Evolutionary conservation across 2,888 invertebrate species (phyloP).

Genomic region (Morpho achilles): DNA sequence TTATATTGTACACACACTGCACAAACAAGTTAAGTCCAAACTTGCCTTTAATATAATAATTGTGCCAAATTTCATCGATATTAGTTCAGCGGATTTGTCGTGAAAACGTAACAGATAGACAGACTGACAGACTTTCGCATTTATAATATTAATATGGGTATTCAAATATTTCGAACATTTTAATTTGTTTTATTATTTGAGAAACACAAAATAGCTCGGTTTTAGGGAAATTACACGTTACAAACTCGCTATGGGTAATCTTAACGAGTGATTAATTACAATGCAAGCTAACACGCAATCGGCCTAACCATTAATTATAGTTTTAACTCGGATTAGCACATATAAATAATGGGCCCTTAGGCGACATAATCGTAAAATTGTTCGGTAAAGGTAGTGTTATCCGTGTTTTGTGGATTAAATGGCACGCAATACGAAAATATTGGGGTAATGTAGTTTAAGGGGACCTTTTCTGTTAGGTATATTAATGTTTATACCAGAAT

Average conservation of each 20-base stretch:
- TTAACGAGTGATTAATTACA: conserved; percentile 46
- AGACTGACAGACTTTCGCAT: too few species aligned
- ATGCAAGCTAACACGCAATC: conserved; percentile 32
- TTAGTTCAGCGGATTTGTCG: too few species aligned
- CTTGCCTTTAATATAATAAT: too few species aligned
- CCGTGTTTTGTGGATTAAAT: conserved; percentile 17
- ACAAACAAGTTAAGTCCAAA: too few species aligned
- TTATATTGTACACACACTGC: too few species aligned
- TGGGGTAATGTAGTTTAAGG: conserved; percentile 1
- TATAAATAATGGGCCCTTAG: conserved; percentile 14
- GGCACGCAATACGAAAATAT: conserved; percentile 17
- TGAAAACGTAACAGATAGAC: too few species aligned
- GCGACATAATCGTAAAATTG: conserved; percentile 14
- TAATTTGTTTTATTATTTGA: neutral
- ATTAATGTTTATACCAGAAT: neutral
- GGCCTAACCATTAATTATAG: conserved; percentile 19
- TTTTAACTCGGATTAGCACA: conserved; percentile 19
- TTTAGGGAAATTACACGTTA: conserved; percentile 3
- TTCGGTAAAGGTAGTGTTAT: conserved; percentile 15
- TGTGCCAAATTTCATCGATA: too few species aligned
- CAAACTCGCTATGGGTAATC: conserved; percentile 6
- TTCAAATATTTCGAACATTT: too few species aligned
- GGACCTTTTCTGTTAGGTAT: neutral
- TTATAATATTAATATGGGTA: too few species aligned
- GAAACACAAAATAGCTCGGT: neutral